phyloP scores from a whole-genome alignment of 2,113 vertebrate species.

The Columba janthina region DNA sequence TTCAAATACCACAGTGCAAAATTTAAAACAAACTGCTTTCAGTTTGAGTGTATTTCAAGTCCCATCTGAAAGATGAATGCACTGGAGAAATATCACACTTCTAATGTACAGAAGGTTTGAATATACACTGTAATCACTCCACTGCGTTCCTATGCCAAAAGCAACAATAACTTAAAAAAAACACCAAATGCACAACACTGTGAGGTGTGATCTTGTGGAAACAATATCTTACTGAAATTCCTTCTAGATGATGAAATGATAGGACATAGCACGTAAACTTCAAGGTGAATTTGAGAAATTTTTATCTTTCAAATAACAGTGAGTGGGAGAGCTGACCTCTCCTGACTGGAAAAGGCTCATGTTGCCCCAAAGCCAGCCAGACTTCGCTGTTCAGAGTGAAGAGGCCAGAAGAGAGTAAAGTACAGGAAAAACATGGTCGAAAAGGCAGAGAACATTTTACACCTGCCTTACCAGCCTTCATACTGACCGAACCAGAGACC shows the following conservation, averaged over 20 bases:
- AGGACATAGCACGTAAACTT: background rate
- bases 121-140: background rate
- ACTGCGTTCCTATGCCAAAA: background rate
- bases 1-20: background rate
- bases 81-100: background rate
- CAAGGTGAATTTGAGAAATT: background rate
- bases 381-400: background rate
- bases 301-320: background rate
- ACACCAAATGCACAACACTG: no score
- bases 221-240: background rate
- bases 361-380: background rate
- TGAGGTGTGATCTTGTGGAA: background rate
- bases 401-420: background rate
- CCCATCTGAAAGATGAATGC: background rate
- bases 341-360: background rate
- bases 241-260: background rate
- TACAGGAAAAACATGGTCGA: background rate
- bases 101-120: background rate
- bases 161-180: background rate
- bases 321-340: background rate
- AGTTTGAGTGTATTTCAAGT: background rate
- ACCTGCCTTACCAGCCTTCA: background rate
- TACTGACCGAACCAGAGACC: background rate
- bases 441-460: background rate
- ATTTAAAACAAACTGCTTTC: conserved; percentile 11